Evolutionary conservation across 2,113 vertebrate genomes (phyloP).

Genomic region (Condylura cristata): DNA sequence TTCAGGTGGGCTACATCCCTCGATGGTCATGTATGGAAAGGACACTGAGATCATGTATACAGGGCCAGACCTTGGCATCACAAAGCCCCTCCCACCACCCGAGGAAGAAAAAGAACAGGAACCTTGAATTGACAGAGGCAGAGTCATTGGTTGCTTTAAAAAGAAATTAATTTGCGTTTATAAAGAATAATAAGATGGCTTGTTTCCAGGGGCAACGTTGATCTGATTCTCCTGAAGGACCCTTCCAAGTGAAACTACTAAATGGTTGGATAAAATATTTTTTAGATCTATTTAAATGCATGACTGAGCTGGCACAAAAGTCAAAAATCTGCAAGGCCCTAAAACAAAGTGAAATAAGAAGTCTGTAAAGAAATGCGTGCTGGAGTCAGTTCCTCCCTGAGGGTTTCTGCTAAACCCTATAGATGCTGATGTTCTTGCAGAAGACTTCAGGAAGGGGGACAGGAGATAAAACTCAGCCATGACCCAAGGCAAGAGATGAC

Average conservation of each 20-base stretch:
- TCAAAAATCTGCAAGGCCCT: not conserved
- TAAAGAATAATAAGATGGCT: not conserved
- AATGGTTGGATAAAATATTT: not conserved
- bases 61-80: too few relatives aligned
- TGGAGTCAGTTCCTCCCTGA: not conserved
- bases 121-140: not conserved
- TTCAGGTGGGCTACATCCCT: not conserved
- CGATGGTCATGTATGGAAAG: not conserved
- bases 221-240: not conserved
- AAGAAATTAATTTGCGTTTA: constrained; percentile 40
- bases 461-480: not conserved
- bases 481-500: not conserved
- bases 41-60: rapidly evolving
- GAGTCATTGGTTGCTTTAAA: not conserved
- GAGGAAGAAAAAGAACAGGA: rapidly evolving
- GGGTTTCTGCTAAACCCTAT: not conserved
- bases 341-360: constrained; percentile 29
- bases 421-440: not conserved
- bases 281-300: constrained; percentile 18
- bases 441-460: not conserved
- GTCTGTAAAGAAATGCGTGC: not conserved
- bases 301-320: constrained; percentile 25
- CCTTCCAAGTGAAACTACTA: not conserved
- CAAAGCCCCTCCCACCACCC: not conserved
- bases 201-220: not conserved